These are phyloP conservation scores for Drosophila maculinotata DNA, from an alignment of 2,888 invertebrate genomes.

Conservation along the genomic window DNA sequence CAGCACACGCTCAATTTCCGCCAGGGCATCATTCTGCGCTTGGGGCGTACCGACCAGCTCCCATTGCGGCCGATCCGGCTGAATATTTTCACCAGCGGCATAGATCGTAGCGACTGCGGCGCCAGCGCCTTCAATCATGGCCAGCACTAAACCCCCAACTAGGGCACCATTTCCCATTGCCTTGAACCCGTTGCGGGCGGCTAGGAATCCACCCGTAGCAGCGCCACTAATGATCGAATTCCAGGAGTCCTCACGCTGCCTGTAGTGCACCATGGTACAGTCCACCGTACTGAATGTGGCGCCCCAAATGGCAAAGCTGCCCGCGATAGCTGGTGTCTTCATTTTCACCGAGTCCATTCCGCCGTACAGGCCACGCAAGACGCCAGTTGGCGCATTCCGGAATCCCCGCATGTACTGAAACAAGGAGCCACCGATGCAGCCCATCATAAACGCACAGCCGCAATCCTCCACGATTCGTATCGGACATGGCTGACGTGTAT, in stretches of 20 bases:
- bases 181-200: constrained; percentile 65
- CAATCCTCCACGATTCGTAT: constrained; percentile 70
- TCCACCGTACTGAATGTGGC: constrained; percentile 70
- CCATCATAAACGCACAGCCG: constrained; percentile 74
- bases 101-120: constrained; percentile 70
- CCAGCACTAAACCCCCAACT: constrained; percentile 66
- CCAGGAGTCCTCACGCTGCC: constrained; percentile 67
- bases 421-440: constrained; percentile 64
- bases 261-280: constrained; percentile 59
- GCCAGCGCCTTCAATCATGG: constrained; percentile 67
- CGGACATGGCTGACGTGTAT: constrained; percentile 71
- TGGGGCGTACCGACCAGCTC: constrained; percentile 21
- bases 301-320: constrained; percentile 71
- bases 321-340: constrained; percentile 65
- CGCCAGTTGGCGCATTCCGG: constrained; percentile 60
- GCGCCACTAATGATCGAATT: constrained; percentile 69
- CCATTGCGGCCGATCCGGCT: constrained; percentile 53
- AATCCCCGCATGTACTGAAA: constrained; percentile 65
- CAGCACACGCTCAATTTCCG: constrained; percentile 53
- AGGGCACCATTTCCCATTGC: constrained; percentile 69
- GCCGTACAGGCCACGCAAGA: constrained; percentile 62
- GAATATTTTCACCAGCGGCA: constrained; percentile 31
- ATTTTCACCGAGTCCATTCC: constrained; percentile 64
- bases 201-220: constrained; percentile 64
- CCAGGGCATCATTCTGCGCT: constrained; percentile 31